Base-by-base conservation (phyloP, 64 coral and sea anemone genomes). In the Montipora capricornis region DNA sequence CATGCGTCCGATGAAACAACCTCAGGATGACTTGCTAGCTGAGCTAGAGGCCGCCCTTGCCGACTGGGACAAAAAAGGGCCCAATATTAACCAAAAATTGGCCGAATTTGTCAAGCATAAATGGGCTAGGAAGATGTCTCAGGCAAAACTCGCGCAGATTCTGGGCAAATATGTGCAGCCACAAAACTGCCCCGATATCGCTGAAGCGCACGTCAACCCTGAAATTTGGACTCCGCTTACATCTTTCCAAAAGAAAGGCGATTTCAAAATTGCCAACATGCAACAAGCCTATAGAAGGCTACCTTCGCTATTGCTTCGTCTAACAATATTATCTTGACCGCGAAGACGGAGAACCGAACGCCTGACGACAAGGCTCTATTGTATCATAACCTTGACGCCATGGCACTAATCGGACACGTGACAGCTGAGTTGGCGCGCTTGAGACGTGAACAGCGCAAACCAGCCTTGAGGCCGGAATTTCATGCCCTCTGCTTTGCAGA, bases 371-470 rank as follows among this genome's bases (percentile, higher is more conserved):
- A 66, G 12, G 61, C 10, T 14, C 6, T 66, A 4, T 20, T 37
- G 6, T 26, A 3, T 7, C 0, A 55, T 10, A 55, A 10, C 52
- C 5, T 2, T 55, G 52, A 55, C 0, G 52, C 52, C 9, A 10
- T 55, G 52, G 52, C 52, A 5, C 9, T 55, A 55, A 5, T 55
- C 5, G 2, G 52, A 5, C 70, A 74, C 6, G 70, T 20, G 4
- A 20, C 70, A 24, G 26, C n/a, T 37, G 87, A 89, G 10, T 45
- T 89, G 12, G 78, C 74, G 2, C 16, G 10, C 37, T 58, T 89
- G 52, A 8, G 87, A 51, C 14, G 74, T 51, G 87, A 89, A 66
- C 87, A 89, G 53, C 24, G 68, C 0, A 89, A 89, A 68, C 87
- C 70, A 1, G 19, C 70, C 70, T 49, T 80, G 5, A 80, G 50